A percentile compares a stretch with the other conserved stretches of the same genome.
phyloP scores from a whole-genome alignment of 2,888 invertebrate genomes.

The Sinodicranocentrus sp. region DNA sequence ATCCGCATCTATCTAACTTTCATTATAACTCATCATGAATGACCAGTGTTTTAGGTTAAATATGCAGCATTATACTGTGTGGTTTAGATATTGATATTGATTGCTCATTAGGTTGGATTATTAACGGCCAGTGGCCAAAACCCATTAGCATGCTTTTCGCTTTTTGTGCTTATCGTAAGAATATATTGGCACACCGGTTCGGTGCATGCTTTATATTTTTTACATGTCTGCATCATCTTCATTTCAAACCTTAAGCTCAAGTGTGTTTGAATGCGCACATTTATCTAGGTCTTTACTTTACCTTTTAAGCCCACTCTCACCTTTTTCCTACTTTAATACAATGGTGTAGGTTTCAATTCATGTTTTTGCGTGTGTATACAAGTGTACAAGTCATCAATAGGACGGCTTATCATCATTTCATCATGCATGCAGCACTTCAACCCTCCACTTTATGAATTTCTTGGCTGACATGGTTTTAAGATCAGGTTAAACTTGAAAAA shows the following conservation, averaged over 20 bases:
- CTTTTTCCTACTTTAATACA: constrained; percentile 45
- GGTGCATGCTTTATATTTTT: not conserved
- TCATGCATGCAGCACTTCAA: not conserved
- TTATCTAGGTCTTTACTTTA: constrained; percentile 62
- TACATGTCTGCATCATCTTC: too few species aligned
- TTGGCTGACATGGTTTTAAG: constrained; percentile 66
- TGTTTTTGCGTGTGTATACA: constrained; percentile 5
- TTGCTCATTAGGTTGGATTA: constrained; percentile 33
- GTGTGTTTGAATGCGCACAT: not conserved
- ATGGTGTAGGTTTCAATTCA: constrained; percentile 19
- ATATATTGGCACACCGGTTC: not conserved
- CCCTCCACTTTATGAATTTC: constrained; percentile 6
- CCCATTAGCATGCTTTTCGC: constrained; percentile 1
- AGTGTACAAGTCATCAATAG: constrained; percentile 8
- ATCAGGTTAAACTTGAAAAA: constrained; percentile 65
- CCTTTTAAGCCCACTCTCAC: constrained; percentile 64
- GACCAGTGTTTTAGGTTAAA: constrained; percentile 1
- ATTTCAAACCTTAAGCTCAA: not conserved
- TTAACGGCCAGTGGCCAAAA: constrained; percentile 14
- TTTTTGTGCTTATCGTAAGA: not conserved
- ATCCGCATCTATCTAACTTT: too few species aligned
- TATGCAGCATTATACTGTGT: not conserved
- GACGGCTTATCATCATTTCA: not conserved
- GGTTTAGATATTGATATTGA: constrained; percentile 32
- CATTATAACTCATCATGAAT: not conserved